phyloP scores from a whole-genome alignment of 1,140 invertebrate species.

The Asbolus verrucosus region DNA sequence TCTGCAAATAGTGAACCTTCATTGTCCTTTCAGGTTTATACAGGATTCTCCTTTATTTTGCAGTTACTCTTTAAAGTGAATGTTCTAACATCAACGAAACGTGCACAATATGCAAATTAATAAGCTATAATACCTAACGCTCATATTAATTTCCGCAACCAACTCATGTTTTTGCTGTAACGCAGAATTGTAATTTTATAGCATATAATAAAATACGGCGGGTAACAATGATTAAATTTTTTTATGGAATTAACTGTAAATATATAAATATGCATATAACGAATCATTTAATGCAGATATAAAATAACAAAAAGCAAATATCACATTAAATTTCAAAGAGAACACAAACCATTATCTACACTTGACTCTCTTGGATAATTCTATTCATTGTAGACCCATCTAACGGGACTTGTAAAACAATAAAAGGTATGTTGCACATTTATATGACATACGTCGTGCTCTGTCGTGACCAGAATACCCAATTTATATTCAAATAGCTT shows the following conservation, averaged over 20 bases:
- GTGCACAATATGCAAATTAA: not conserved
- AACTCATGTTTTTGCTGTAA: too few species aligned
- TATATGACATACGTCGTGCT: not conserved
- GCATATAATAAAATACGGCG: too few species aligned
- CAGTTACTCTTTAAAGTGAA: not conserved
- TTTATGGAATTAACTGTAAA: too few species aligned
- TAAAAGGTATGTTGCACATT: slow-evolving; percentile 10
- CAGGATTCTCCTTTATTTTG: not conserved
- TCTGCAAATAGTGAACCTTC: too few species aligned
- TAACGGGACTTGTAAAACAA: slow-evolving; percentile 10
- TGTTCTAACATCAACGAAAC: not conserved
- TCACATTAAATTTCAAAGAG: too few species aligned
- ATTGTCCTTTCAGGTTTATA: too few species aligned
- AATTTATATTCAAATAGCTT: not conserved
- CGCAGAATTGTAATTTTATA: too few species aligned
- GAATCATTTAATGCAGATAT: too few species aligned
- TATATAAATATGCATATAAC: too few species aligned
- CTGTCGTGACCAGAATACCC: not conserved
- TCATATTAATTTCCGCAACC: not conserved
- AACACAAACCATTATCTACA: not conserved
- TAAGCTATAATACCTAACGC: not conserved
- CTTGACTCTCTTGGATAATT: not conserved
- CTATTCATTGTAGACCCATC: not conserved
- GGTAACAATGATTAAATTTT: too few species aligned
- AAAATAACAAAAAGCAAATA: too few species aligned